These are phyloP conservation scores for Drosophila lacteicornis DNA, from an alignment of 1,140 invertebrate genomes.

Conservation along the genomic window DNA sequence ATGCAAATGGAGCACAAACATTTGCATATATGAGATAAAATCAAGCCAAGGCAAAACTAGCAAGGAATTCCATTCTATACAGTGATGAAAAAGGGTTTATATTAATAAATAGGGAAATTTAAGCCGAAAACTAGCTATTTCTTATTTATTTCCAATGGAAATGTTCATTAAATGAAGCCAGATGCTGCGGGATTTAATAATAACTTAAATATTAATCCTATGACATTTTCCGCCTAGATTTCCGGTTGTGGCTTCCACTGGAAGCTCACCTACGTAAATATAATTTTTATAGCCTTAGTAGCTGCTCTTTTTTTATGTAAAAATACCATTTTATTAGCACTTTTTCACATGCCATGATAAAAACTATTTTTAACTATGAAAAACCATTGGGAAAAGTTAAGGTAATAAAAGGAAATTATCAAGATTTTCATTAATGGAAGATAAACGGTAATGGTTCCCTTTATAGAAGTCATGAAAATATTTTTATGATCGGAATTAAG, in stretches of 20 bases:
- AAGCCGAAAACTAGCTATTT: too few species aligned
- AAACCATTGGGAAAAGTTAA: not conserved
- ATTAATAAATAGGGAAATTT: not conserved
- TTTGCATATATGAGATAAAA: conserved; percentile 48
- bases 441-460: conserved; percentile 1
- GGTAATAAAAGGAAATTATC: not conserved
- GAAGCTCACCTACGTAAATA: too few species aligned
- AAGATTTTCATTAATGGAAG: not conserved
- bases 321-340: not conserved
- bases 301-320: not conserved
- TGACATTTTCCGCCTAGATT: not conserved
- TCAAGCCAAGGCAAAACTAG: conserved; percentile 21
- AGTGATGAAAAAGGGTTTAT: not conserved
- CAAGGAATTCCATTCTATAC: conserved; percentile 13
- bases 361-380: conserved; percentile 1
- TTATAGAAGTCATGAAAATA: too few species aligned
- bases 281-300: not conserved
- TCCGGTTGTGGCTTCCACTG: not conserved
- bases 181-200: fast-evolving
- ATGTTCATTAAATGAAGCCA: not conserved
- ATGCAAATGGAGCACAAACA: conserved; percentile 48
- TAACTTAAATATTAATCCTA: too few species aligned
- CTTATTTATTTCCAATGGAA: not conserved
- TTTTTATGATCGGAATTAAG: not conserved
- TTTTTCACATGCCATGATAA: too few species aligned